These are phyloP conservation scores for Pempheris klunzingeri DNA, from an alignment of 2,797 vertebrate genomes.

Conservation along the genomic window DNA sequence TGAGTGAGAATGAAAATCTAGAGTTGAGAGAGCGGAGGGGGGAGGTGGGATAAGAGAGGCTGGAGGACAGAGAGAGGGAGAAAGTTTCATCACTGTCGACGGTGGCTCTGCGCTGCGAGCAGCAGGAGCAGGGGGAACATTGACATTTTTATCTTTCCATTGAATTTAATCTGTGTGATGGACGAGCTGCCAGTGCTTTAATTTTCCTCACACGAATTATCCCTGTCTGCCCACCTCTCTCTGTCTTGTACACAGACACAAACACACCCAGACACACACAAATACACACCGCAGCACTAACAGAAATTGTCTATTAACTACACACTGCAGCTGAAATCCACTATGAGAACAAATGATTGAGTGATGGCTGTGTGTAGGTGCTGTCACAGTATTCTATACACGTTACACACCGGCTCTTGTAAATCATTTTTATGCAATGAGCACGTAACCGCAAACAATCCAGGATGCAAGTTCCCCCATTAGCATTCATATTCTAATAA, in stretches of 20 bases:
- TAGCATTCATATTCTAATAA: constrained; percentile 71
- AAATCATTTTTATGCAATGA: constrained; percentile 74
- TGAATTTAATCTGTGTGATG: constrained; percentile 89
- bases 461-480: constrained; percentile 62
- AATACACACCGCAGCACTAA: constrained; percentile 35
- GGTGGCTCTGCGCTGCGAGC: constrained; percentile 67
- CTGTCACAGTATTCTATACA: constrained; percentile 45
- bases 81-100: constrained; percentile 79
- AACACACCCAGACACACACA: constrained; percentile 46
- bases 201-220: constrained; percentile 91
- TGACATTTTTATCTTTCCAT: constrained; percentile 90
- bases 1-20: constrained; percentile 59
- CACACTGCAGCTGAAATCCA: constrained; percentile 64
- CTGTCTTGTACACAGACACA: constrained; percentile 68
- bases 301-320: constrained; percentile 76
- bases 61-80: constrained; percentile 65
- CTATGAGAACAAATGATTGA: constrained; percentile 62
- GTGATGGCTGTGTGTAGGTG: constrained; percentile 41
- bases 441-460: constrained; percentile 67
- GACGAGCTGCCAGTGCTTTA: constrained; percentile 89
- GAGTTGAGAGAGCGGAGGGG: constrained; percentile 43
- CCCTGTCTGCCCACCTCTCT: constrained; percentile 78
- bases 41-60: constrained; percentile 35
- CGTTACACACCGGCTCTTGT: constrained; percentile 43
- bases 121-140: constrained; percentile 73